Conservation (phyloP, 2,797 vertebrate genomes). For the Sebastolobus alascanus region DNA sequence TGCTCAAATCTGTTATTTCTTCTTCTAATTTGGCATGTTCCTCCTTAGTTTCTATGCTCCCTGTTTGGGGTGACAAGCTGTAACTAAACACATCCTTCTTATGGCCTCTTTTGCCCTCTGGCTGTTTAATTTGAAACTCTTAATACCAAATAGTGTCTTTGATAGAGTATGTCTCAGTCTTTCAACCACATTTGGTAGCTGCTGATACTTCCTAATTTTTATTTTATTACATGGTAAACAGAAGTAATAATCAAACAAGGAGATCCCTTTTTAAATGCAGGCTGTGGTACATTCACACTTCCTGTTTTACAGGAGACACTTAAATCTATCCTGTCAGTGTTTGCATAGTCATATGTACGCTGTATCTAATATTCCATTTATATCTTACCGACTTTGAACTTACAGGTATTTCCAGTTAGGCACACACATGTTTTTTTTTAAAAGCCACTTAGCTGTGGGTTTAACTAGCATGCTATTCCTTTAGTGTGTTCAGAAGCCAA, state of each 20-base stretch:
- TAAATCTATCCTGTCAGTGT: background rate
- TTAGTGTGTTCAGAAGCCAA: slow-evolving; percentile 90
- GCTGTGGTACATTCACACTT: background rate
- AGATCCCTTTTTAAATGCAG: background rate
- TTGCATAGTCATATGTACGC: background rate
- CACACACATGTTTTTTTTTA: background rate
- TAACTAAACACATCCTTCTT: slow-evolving; percentile 54
- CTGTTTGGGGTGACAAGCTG: slow-evolving; percentile 25
- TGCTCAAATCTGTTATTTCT: background rate
- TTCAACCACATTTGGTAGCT: background rate
- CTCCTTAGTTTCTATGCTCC: slow-evolving; percentile 17
- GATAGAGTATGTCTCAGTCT: background rate
- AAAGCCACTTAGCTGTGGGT: background rate
- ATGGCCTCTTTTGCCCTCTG: slow-evolving; percentile 6
- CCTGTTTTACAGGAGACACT: background rate
- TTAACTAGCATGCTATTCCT: slow-evolving; percentile 24
- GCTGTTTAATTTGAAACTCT: background rate
- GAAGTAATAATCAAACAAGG: background rate
- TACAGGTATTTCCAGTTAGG: slow-evolving; percentile 48
- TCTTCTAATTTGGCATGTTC: slow-evolving; percentile 34
- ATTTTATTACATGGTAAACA: background rate
- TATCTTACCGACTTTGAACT: slow-evolving; percentile 2
- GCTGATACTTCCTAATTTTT: background rate
- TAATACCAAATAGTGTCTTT: background rate
- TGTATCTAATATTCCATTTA: background rate